A percentile compares a stretch with the other conserved stretches of the same genome.
phyloP scores from a whole-genome alignment of 2,888 invertebrate genomes.

The Prosapia bicincta region DNA sequence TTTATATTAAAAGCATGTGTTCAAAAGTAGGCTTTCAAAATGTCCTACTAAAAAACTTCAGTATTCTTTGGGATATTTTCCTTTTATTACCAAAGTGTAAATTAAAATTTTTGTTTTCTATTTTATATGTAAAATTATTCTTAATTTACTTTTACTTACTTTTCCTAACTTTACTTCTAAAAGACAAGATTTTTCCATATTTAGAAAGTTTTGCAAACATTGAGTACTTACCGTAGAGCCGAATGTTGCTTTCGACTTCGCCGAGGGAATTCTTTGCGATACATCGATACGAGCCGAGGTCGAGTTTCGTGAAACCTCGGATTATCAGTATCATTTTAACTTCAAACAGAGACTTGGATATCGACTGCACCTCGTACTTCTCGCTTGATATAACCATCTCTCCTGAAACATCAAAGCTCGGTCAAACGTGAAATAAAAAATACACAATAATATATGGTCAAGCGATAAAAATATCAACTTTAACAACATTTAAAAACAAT shows the following conservation, averaged over 20 bases:
- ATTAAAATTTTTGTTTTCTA: neutral
- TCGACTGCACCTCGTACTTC: constrained; percentile 73
- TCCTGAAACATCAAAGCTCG: no score
- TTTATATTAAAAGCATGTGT: no score
- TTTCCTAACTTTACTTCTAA: neutral
- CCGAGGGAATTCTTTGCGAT: constrained; percentile 85
- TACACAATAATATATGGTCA: no score
- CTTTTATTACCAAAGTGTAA: neutral
- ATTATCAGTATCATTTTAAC: constrained; percentile 78
- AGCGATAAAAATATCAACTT: no score
- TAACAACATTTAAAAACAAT: no score
- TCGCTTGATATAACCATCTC: constrained; percentile 75
- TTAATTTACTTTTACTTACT: no score
- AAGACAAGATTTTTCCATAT: neutral
- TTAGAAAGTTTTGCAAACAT: neutral
- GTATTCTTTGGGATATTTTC: no score
- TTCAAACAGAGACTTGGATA: constrained; percentile 71
- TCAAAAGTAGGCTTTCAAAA: no score
- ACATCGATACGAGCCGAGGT: constrained; percentile 80
- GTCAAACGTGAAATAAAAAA: no score
- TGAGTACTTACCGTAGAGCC: constrained; percentile 71
- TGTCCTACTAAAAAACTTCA: no score
- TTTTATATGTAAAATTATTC: no score
- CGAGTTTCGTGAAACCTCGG: constrained; percentile 65
- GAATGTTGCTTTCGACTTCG: constrained; percentile 82